Evolutionary conservation across 2,888 invertebrate species (phyloP).

Genomic region (Aleiodes alternator): DNA sequence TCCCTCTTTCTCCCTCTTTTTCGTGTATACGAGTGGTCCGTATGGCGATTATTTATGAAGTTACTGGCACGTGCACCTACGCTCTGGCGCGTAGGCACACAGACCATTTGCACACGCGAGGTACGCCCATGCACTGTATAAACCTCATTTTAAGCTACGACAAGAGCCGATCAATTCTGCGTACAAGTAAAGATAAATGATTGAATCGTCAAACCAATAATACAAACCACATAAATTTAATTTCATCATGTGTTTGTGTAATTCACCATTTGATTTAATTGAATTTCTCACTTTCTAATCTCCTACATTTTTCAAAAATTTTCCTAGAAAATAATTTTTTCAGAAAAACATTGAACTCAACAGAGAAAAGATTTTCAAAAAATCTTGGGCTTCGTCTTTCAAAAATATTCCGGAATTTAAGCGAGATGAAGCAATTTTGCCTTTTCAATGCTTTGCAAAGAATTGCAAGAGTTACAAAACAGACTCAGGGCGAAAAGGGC

Average conservation of each 20-base stretch:
- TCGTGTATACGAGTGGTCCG: slow-evolving; percentile 26
- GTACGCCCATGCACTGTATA: slow-evolving; percentile 44
- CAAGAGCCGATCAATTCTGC: slow-evolving; percentile 18
- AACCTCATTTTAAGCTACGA: slow-evolving; percentile 14
- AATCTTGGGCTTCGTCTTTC: no score
- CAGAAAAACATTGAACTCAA: no score
- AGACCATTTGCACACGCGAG: slow-evolving; percentile 34
- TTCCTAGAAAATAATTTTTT: neutral
- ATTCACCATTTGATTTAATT: slow-evolving; percentile 11
- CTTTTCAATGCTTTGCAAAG: no score
- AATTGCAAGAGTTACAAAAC: no score
- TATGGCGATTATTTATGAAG: slow-evolving; percentile 44
- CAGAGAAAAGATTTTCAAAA: no score
- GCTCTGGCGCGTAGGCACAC: slow-evolving; percentile 45
- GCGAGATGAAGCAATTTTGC: no score
- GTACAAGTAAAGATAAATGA: slow-evolving; percentile 43
- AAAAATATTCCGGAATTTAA: no score
- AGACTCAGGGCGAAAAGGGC: no score
- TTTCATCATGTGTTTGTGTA: slow-evolving; percentile 27
- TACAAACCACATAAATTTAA: slow-evolving; percentile 19
- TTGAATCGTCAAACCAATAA: slow-evolving; percentile 44
- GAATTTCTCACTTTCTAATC: neutral
- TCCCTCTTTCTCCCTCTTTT: neutral
- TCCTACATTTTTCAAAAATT: neutral
- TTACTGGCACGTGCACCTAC: slow-evolving; percentile 49